These are phyloP conservation scores for Lagodon rhomboides DNA, from an alignment of 2,797 vertebrate genomes.

Conservation along the genomic window DNA sequence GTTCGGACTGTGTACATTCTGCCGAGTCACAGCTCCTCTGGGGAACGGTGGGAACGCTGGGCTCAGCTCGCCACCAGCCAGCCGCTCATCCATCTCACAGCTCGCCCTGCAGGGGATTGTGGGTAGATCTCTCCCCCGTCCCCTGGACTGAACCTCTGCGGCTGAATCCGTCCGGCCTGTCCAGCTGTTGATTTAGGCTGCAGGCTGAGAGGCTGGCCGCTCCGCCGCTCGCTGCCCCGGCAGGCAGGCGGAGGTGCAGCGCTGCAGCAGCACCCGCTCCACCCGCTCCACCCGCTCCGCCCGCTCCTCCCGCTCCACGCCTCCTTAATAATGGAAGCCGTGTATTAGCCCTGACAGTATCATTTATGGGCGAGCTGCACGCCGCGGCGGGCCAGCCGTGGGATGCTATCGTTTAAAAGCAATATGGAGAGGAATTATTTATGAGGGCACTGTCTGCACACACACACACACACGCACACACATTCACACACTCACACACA, in stretches of 20 bases:
- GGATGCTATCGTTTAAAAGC: slow-evolving; percentile 84
- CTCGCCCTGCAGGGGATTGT: slow-evolving; percentile 29
- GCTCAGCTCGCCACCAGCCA: slow-evolving; percentile 39
- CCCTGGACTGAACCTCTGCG: neutral
- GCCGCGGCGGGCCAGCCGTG: slow-evolving; percentile 57
- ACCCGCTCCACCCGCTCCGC: no score
- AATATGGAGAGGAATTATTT: slow-evolving; percentile 83
- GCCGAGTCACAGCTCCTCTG: slow-evolving; percentile 54
- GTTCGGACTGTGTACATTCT: slow-evolving; percentile 42
- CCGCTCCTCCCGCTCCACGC: slow-evolving; percentile 47
- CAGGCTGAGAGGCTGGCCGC: slow-evolving; percentile 13
- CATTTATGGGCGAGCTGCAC: slow-evolving; percentile 78
- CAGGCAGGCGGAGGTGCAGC: slow-evolving; percentile 24
- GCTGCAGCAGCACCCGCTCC: slow-evolving; percentile 52
- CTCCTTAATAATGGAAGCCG: slow-evolving; percentile 77
- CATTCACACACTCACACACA: slow-evolving; percentile 16
- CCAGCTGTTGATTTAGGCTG: slow-evolving; percentile 38
- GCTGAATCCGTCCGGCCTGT: neutral
- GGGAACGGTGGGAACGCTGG: slow-evolving; percentile 55
- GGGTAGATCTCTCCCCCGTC: slow-evolving; percentile 27
- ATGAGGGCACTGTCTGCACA: slow-evolving; percentile 66
- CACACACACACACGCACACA: slow-evolving; percentile 43
- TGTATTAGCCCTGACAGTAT: slow-evolving; percentile 77
- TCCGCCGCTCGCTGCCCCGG: neutral
- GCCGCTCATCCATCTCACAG: slow-evolving; percentile 50